These are phyloP conservation scores for Platyura marginata DNA, from an alignment of 1,140 invertebrate species.

Conservation along the genomic window DNA sequence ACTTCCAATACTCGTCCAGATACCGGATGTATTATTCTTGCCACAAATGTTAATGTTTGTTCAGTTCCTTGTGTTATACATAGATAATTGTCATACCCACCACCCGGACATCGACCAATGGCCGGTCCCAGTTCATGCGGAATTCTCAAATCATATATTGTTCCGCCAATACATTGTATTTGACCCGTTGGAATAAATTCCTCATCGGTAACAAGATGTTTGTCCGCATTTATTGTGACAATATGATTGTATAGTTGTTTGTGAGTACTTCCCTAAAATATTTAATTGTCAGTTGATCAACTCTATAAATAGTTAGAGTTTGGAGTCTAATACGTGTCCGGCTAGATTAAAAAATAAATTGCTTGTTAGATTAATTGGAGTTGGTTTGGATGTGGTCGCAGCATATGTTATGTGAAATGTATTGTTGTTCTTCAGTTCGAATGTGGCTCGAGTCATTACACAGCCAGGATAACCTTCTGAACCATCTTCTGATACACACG, in stretches of 20 bases:
- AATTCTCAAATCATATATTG: constrained; percentile 43
- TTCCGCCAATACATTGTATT: constrained; percentile 36
- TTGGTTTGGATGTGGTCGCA: constrained; percentile 50
- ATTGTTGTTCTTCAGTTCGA: constrained; percentile 46
- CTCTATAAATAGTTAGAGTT: too few relatives aligned
- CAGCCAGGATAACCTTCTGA: constrained; percentile 74
- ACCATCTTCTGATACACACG: constrained; percentile 48
- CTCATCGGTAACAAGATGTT: constrained; percentile 45
- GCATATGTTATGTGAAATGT: constrained; percentile 47
- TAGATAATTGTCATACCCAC: constrained; percentile 56
- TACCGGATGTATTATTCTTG: constrained; percentile 29
- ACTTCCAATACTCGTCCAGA: constrained; percentile 42
- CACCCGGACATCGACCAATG: constrained; percentile 21
- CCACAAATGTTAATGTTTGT: constrained; percentile 7
- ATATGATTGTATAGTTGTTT: constrained; percentile 46
- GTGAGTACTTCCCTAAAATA: constrained; percentile 12
- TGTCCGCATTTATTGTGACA: constrained; percentile 48
- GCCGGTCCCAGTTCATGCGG: constrained; percentile 27
- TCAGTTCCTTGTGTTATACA: constrained; percentile 24
- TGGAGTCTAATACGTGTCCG: constrained; percentile 39
- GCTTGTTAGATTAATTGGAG: constrained; percentile 72
- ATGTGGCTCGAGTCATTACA: constrained; percentile 40
- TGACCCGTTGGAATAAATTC: constrained; percentile 58
- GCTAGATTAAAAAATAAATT: constrained; percentile 83
- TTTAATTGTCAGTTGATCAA: not conserved